Evolutionary conservation across 1,140 invertebrate species (phyloP).

Genomic region (Ephestia elutella): DNA sequence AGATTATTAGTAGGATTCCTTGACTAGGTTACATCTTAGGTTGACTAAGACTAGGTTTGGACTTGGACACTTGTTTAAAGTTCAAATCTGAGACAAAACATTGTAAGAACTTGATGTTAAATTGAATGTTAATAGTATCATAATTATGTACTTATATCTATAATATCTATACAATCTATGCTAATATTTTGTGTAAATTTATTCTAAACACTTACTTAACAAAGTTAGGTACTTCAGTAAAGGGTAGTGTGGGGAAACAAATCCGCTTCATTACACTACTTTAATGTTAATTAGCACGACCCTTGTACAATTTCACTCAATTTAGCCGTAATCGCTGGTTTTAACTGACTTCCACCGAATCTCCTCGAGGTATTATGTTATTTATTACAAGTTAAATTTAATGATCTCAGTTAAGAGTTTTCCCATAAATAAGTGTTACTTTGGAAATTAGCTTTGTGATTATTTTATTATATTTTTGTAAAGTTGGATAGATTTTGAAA

Average conservation of each 20-base stretch:
- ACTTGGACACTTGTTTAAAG: too few species aligned
- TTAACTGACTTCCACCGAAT: background rate
- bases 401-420: background rate
- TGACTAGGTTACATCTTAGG: too few species aligned
- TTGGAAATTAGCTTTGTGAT: too few species aligned
- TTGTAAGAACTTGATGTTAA: too few species aligned
- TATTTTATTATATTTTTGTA: too few species aligned
- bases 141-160: too few species aligned
- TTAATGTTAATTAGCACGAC: constrained; percentile 48
- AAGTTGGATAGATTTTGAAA: too few species aligned
- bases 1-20: too few species aligned
- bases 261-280: constrained; percentile 47
- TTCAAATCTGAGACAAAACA: too few species aligned
- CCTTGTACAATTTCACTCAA: constrained; percentile 35
- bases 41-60: too few species aligned
- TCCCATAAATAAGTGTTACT: background rate
- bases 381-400: background rate
- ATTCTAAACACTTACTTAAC: constrained; percentile 32
- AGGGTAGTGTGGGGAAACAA: constrained; percentile 34
- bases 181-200: constrained; percentile 61
- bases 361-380: background rate
- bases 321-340: constrained; percentile 13
- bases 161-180: background rate
- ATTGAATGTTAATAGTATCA: too few species aligned
- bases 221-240: background rate